Percentiles rank a stretch among this genome's conserved stretches.
Conservation (phyloP, 2,888 invertebrate species). For the Xylophagus ater region DNA sequence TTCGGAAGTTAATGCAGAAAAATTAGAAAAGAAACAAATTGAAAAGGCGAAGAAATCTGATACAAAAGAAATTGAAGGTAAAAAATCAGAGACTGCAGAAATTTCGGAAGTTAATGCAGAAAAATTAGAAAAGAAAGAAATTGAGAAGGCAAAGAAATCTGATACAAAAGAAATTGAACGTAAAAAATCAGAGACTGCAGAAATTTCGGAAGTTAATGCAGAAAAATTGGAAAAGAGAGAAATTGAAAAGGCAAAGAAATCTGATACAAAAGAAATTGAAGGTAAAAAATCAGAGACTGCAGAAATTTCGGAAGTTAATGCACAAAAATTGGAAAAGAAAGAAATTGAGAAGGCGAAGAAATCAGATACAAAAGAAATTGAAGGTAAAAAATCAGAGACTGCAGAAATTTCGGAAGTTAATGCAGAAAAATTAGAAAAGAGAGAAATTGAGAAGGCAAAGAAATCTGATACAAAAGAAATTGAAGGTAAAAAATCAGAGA, state of each 20-base stretch:
- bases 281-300: constrained; percentile 6
- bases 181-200: no score
- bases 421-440: constrained; percentile 10
- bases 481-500: constrained; percentile 9
- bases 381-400: constrained; percentile 2
- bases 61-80: no score
- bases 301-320: constrained; percentile 9
- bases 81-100: constrained; percentile 14
- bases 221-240: constrained; percentile 15
- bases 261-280: not conserved
- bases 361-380: not conserved
- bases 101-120: constrained; percentile 13
- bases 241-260: constrained; percentile 10
- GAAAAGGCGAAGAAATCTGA: constrained; percentile 16
- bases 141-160: not conserved
- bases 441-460: constrained; percentile 3
- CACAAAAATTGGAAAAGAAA: constrained; percentile 9
- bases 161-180: no score
- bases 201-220: constrained; percentile 11
- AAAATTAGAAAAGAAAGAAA: constrained; percentile 17
- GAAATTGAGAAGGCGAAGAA: constrained; percentile 1
- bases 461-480: not conserved
- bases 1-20: constrained; percentile 5
- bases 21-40: constrained; percentile 13
- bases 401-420: constrained; percentile 12